phyloP scores from a whole-genome alignment of 2,888 invertebrate species.

The Acanthacorydalis orientalis region DNA sequence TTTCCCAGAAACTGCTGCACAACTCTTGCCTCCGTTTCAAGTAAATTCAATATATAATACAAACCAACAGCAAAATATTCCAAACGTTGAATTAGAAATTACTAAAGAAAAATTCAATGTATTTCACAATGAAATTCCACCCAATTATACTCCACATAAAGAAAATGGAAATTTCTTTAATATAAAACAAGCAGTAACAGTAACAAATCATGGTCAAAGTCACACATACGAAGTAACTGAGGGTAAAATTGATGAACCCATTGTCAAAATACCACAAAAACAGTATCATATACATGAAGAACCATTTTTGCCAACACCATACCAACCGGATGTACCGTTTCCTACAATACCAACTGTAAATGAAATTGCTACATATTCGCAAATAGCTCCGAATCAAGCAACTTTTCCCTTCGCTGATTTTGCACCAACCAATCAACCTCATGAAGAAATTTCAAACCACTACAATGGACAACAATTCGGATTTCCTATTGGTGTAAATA shows the following conservation, averaged over 20 bases:
- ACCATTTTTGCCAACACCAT: slow-evolving; percentile 5
- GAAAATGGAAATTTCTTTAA: slow-evolving; percentile 13
- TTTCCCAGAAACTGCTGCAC: too few relatives aligned
- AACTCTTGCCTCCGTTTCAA: not conserved
- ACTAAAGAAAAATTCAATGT: slow-evolving; percentile 26
- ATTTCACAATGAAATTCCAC: slow-evolving; percentile 19
- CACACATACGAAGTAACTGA: slow-evolving; percentile 27
- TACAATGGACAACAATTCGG: too few relatives aligned
- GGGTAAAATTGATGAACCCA: slow-evolving; percentile 15
- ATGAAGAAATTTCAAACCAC: not conserved
- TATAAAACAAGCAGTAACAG: not conserved
- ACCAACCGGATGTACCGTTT: slow-evolving; percentile 18
- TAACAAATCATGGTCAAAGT: slow-evolving; percentile 6
- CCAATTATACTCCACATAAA: slow-evolving; percentile 13
- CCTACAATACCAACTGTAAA: not conserved
- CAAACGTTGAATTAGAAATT: slow-evolving; percentile 20
- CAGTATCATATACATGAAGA: slow-evolving; percentile 8
- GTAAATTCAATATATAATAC: slow-evolving; percentile 22
- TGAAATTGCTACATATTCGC: slow-evolving; percentile 15
- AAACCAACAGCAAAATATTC: slow-evolving; percentile 20
- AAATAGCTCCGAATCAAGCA: not conserved
- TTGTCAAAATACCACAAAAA: not conserved
- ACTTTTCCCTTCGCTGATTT: too few relatives aligned
- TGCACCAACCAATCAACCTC: not conserved
- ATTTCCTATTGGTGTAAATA: too few relatives aligned